Percentiles rank a stretch among this genome's conserved stretches.
phyloP scores from a whole-genome alignment of 2,888 invertebrate genomes.

The Theretra japonica region DNA sequence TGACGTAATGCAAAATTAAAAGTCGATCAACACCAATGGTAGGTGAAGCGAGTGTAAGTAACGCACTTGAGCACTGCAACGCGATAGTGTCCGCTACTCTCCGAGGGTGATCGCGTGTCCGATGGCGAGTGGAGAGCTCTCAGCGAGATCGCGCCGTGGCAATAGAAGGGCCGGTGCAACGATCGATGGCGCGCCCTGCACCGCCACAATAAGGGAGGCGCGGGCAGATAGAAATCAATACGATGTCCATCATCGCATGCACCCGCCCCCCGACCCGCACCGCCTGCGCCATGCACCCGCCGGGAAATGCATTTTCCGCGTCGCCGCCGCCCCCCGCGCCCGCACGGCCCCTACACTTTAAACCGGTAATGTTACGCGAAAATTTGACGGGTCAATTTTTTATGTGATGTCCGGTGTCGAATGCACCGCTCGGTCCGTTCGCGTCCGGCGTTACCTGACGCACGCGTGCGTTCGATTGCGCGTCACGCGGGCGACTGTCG shows the following conservation, averaged over 20 bases:
- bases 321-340: slow-evolving; percentile 64
- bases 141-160: slow-evolving; percentile 64
- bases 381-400: slow-evolving; percentile 41
- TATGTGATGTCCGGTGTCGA: slow-evolving; percentile 70
- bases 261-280: slow-evolving; percentile 86
- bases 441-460: slow-evolving; percentile 65
- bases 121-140: slow-evolving; percentile 42
- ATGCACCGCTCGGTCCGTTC: slow-evolving; percentile 77
- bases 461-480: slow-evolving; percentile 73
- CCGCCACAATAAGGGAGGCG: slow-evolving; percentile 82
- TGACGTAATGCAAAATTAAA: slow-evolving; percentile 61
- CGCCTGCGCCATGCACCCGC: slow-evolving; percentile 79
- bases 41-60: slow-evolving; percentile 4
- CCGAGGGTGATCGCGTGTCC: slow-evolving; percentile 53
- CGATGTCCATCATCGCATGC: slow-evolving; percentile 86
- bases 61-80: slow-evolving; percentile 49
- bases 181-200: slow-evolving; percentile 82
- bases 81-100: slow-evolving; percentile 51
- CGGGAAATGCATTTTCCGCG: slow-evolving; percentile 80
- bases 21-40: slow-evolving; percentile 57
- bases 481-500: slow-evolving; percentile 83
- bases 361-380: slow-evolving; percentile 38
- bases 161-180: slow-evolving; percentile 75
- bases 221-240: slow-evolving; percentile 85
- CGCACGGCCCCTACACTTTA: slow-evolving; percentile 60